Percentiles rank a stretch among this genome's conserved stretches.
Evolutionary conservation across 2,888 invertebrate genomes (phyloP).

Genomic region (Catocala sponsa): DNA sequence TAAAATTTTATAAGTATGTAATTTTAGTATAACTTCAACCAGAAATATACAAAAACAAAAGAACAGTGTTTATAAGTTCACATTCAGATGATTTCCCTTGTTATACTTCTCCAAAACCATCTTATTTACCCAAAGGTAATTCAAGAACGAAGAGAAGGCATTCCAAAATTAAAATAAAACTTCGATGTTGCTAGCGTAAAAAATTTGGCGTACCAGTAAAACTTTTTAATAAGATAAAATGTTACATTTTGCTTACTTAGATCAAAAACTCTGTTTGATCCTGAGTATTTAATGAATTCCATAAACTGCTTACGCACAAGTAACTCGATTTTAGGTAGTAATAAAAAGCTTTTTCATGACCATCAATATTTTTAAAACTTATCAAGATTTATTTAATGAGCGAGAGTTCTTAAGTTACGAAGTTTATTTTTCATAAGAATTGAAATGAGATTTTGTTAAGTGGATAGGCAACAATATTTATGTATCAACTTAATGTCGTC

Average conservation of each 20-base stretch:
- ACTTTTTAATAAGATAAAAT: conserved; percentile 62
- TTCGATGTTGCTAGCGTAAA: conserved; percentile 31
- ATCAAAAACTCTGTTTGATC: conserved; percentile 54
- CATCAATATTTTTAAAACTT: conserved; percentile 23
- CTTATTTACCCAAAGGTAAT: conserved; percentile 23
- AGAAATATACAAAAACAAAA: too few species aligned
- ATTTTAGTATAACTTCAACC: too few species aligned
- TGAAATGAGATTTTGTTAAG: neutral
- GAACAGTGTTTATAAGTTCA: too few species aligned
- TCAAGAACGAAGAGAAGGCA: conserved; percentile 21
- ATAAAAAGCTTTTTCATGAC: conserved; percentile 38
- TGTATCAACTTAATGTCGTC: neutral
- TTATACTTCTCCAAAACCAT: neutral
- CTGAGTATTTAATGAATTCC: conserved; percentile 59
- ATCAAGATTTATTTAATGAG: conserved; percentile 15
- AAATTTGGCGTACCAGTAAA: conserved; percentile 39
- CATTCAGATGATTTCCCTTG: too few species aligned
- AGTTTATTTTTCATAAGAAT: conserved; percentile 1
- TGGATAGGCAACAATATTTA: neutral
- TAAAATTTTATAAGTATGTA: too few species aligned
- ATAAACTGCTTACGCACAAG: conserved; percentile 53
- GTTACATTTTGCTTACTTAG: conserved; percentile 53
- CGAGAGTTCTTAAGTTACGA: neutral
- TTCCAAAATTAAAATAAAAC: conserved; percentile 38
- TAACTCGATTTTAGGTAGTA: conserved; percentile 48